A percentile compares a stretch with the other conserved stretches of the same genome.
Evolutionary conservation across 2,113 vertebrate genomes (phyloP).

Genomic region (Hystrix cristata): DNA sequence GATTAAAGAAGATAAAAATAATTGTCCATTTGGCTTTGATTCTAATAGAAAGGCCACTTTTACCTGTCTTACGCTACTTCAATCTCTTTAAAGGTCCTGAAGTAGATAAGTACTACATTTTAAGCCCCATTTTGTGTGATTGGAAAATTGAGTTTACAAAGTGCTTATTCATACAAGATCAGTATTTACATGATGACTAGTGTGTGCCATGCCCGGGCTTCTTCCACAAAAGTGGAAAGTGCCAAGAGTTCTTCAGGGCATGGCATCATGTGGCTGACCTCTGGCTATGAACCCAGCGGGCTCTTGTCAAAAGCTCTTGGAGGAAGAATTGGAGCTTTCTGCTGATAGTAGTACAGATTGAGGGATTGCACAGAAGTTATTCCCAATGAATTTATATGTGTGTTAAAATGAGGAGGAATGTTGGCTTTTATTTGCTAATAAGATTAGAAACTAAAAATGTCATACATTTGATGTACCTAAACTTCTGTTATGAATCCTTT

Average conservation of each 20-base stretch:
- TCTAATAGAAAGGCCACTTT: neutral
- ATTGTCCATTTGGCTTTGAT: neutral
- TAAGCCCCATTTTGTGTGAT: neutral
- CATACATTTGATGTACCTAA: conserved; percentile 50
- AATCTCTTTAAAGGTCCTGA: neutral
- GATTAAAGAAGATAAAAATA: neutral
- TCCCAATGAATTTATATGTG: neutral
- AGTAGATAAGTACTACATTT: neutral
- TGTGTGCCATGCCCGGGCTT: neutral
- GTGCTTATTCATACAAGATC: neutral
- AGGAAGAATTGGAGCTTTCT: neutral
- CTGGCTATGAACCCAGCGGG: neutral
- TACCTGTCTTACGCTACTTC: neutral
- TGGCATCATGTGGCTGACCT: neutral
- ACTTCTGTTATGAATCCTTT: conserved; percentile 50
- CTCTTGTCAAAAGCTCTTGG: neutral
- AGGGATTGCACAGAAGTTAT: neutral
- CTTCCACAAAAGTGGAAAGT: too few species aligned
- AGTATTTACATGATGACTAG: too few species aligned
- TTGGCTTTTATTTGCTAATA: conserved; percentile 53
- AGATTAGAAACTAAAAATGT: conserved; percentile 53
- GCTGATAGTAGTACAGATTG: too few species aligned
- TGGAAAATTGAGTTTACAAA: neutral
- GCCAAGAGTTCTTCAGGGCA: neutral
- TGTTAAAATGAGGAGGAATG: neutral